Evolutionary conservation across 2,797 vertebrate species (phyloP).

Genomic region (Scarus forsteni): DNA sequence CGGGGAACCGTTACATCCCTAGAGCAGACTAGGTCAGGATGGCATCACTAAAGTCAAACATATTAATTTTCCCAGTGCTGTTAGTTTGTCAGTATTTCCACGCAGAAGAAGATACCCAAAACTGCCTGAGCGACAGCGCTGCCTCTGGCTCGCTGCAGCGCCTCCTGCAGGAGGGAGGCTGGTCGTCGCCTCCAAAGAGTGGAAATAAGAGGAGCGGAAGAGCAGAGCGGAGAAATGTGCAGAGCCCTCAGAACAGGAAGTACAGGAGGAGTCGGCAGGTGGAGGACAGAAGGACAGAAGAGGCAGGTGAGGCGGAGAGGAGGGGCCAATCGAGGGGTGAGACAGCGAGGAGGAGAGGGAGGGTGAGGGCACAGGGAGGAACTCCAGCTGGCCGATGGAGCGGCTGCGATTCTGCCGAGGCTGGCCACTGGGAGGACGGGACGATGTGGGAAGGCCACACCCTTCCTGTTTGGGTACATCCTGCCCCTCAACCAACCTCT

Average conservation of each 20-base stretch:
- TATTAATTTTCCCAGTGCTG: neutral
- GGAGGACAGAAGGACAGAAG: constrained; percentile 46
- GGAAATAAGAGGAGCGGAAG: constrained; percentile 60
- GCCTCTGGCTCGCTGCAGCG: constrained; percentile 9
- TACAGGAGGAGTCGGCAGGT: neutral
- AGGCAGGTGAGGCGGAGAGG: constrained; percentile 17
- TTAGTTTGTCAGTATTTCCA: constrained; percentile 28
- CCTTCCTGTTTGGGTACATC: constrained; percentile 61
- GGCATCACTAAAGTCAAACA: too few relatives aligned
- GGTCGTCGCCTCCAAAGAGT: constrained; percentile 48
- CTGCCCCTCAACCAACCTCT: constrained; percentile 93
- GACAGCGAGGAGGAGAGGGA: constrained; percentile 79
- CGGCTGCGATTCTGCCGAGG: constrained; percentile 87
- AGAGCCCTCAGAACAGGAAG: constrained; percentile 39
- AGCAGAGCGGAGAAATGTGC: constrained; percentile 57
- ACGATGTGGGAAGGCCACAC: constrained; percentile 9
- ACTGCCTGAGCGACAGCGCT: constrained; percentile 62
- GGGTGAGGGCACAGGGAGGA: constrained; percentile 66
- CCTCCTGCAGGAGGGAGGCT: constrained; percentile 58
- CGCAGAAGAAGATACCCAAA: constrained; percentile 65
- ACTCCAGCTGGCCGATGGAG: constrained; percentile 86
- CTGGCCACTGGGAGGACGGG: constrained; percentile 66
- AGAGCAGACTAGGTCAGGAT: too few relatives aligned
- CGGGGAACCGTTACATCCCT: too few relatives aligned
- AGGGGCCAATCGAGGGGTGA: constrained; percentile 58